A percentile compares a stretch with the other conserved stretches of the same genome.
Evolutionary conservation across 2,797 vertebrate genomes (phyloP).

Genomic region (Hemitrygon akajei): DNA sequence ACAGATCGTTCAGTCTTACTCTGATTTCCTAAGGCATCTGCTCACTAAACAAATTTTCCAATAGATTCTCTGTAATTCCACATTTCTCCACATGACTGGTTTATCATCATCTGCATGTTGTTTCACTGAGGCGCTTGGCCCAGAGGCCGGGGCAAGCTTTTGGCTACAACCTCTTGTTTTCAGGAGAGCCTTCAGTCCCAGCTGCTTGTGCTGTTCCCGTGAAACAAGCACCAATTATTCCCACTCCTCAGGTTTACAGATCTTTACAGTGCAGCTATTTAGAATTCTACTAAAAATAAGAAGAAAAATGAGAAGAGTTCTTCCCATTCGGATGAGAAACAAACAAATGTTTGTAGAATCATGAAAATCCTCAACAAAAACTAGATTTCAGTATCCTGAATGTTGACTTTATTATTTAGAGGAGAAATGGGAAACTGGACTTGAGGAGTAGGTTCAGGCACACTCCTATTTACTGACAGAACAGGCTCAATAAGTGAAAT

Average conservation of each 20-base stretch:
- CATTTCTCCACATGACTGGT: not conserved
- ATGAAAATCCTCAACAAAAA: too few species aligned
- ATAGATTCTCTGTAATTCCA: not conserved
- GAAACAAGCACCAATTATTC: not conserved
- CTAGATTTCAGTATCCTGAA: too few species aligned
- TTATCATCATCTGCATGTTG: not conserved
- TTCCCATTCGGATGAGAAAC: not conserved
- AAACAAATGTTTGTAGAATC: too few species aligned
- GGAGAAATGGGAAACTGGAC: too few species aligned
- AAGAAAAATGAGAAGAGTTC: not conserved
- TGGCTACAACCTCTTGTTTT: too few species aligned
- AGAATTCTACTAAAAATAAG: not conserved
- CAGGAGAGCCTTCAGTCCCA: not conserved
- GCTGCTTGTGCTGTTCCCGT: not conserved
- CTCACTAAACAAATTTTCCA: not conserved
- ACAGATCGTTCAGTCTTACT: too few species aligned
- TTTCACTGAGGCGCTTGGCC: not conserved
- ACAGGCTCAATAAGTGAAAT: too few species aligned
- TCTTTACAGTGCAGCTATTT: too few species aligned
- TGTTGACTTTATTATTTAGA: too few species aligned
- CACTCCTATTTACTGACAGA: too few species aligned
- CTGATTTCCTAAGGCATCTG: not conserved
- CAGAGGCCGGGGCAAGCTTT: too few species aligned
- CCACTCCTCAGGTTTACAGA: not conserved
- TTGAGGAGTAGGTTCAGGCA: too few species aligned